Conservation (phyloP, 2,113 vertebrate species). For the Coptodon rendalli region DNA sequence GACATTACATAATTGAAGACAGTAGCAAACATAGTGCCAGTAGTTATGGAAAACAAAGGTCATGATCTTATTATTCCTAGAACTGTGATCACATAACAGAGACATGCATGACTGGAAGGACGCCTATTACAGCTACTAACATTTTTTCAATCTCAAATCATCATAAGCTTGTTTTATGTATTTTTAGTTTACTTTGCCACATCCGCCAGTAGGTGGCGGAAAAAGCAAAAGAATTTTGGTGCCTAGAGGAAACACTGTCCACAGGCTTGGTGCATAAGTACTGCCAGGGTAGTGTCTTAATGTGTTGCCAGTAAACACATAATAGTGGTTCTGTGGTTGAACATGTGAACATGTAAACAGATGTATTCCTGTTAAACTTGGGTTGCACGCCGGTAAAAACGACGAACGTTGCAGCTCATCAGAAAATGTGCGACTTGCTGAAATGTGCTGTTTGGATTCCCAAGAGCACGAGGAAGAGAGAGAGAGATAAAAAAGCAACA, state of each 20-base stretch:
- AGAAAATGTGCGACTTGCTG: slow-evolving; percentile 9
- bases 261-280: neutral
- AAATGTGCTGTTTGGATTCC: neutral
- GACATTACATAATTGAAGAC: neutral
- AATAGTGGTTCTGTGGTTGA: neutral
- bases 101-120: neutral
- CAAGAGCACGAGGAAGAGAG: neutral
- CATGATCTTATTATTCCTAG: neutral
- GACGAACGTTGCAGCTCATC: neutral
- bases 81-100: neutral
- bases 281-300: neutral
- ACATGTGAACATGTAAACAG: neutral
- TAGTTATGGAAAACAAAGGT: neutral
- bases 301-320: neutral
- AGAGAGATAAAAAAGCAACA: neutral
- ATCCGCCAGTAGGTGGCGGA: neutral
- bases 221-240: neutral
- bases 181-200: neutral
- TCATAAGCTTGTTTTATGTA: neutral
- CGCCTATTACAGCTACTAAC: neutral
- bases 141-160: neutral
- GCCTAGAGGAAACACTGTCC: neutral
- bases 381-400: neutral
- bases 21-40: neutral
- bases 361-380: neutral